Evolutionary conservation across 2,113 vertebrate species (phyloP).

Genomic region (Orycteropus afer): DNA sequence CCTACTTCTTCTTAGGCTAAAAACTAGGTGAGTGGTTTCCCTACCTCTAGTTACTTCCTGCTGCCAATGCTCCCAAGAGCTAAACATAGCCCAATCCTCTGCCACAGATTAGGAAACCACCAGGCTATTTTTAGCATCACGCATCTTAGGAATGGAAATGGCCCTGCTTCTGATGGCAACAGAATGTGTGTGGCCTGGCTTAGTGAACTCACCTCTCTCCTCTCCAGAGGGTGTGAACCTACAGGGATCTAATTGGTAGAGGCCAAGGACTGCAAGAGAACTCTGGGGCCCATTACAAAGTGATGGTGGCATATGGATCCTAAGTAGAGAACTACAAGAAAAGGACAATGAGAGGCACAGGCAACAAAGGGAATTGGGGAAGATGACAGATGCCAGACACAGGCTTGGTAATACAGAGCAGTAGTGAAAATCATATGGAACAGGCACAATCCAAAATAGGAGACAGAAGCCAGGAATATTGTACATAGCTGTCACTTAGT

Average conservation of each 20-base stretch:
- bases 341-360: background rate
- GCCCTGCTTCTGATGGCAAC: conserved; percentile 50
- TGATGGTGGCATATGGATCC: background rate
- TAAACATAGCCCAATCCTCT: conserved; percentile 71
- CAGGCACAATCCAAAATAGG: background rate
- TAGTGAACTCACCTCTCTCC: conserved; percentile 38
- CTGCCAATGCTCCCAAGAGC: conserved; percentile 57
- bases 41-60: conserved; percentile 38
- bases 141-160: conserved; percentile 69
- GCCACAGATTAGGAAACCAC: conserved; percentile 70
- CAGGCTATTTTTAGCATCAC: conserved; percentile 69
- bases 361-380: background rate
- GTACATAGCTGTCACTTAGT: background rate
- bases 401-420: background rate
- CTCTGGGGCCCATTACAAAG: background rate
- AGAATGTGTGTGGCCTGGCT: conserved; percentile 50
- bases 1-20: background rate
- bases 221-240: conserved; percentile 34
- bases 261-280: background rate
- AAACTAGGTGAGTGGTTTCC: conserved; percentile 62
- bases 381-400: background rate
- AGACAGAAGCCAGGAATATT: background rate
- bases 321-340: background rate
- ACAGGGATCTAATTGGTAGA: background rate
- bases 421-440: background rate